Evolutionary conservation across 2,888 invertebrate genomes (phyloP), one percentile per base, ranked within the genome.

Genomic region (Polydrusus pterygomalis): DNA sequence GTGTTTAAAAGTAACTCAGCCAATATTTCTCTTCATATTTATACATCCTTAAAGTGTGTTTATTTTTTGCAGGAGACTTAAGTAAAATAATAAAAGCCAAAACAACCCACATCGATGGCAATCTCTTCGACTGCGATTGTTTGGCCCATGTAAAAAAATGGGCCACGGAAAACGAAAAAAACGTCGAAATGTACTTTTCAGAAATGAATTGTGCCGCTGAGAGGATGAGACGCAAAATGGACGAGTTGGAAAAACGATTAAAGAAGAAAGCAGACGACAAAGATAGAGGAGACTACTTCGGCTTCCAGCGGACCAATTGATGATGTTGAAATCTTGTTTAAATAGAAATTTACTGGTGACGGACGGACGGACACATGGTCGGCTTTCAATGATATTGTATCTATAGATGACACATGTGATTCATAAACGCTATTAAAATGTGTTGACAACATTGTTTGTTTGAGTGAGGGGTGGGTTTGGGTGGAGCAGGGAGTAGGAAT

Each of bases 71-170:
- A 69, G 68, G 68, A 20, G 78, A 83, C 67, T 71, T 80, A 15
- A 71, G 76, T 15, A 79, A 80, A 38, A 68, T 83, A 17, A 78
- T 84, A 9, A 83, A 78, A 65, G 83, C 83, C 7, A 74, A 81
- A 38, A 78, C 71, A 7, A 83, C 80, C 3, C 78, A 82, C 69
- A 71, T 84, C 17, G 73, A 73, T 30, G 62, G 62, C n/a, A 73
- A 73, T 67, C 73, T 68, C 7, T 83, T 85, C 67, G 81, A 82
- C 11, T 86, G 86, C 74, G 81, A 80, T 6, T 86, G 85, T 74
- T 77, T 86, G 77, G 77, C 82, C 34, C 81, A 80, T 72, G 82
- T 85, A 30, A 79, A 81, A 45, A 78, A 80, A 47, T 73, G 58
- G 82, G 78, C 79, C 0, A 76, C 80, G 25, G 73, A 82, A 54